These are phyloP conservation scores for Chinchilla lanigera DNA, from an alignment of 2,113 vertebrate species.

Conservation along the genomic window DNA sequence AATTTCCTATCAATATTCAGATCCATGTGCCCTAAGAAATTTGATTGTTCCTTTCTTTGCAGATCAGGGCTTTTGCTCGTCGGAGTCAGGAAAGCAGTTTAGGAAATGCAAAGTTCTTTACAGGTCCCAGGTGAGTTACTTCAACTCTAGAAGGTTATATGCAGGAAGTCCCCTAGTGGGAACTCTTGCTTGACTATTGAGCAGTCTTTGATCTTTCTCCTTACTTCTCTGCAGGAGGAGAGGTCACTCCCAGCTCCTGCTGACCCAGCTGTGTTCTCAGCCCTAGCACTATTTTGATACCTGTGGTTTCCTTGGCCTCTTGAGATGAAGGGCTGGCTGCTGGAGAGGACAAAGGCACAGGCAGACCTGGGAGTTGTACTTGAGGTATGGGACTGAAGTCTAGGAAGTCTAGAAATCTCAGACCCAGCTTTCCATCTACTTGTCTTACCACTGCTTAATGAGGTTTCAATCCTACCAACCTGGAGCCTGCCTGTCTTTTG, in stretches of 20 bases:
- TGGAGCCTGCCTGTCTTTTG: neutral
- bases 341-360: neutral
- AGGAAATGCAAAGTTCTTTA: neutral
- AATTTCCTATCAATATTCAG: neutral
- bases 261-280: constrained; percentile 60
- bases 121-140: constrained; percentile 67
- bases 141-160: constrained; percentile 23
- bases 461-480: neutral
- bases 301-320: constrained; percentile 32
- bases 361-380: neutral
- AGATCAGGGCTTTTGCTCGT: neutral
- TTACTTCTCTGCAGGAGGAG: neutral
- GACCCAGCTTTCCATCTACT: neutral
- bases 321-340: neutral
- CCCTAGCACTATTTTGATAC: constrained; percentile 42
- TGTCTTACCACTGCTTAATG: neutral
- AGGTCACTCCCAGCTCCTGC: constrained; percentile 33
- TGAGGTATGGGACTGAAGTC: neutral
- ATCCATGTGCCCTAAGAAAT: neutral
- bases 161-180: constrained; percentile 43
- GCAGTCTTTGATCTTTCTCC: constrained; percentile 58
- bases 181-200: neutral
- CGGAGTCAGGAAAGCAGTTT: neutral
- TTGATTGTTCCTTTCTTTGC: neutral
- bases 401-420: neutral